Base-by-base conservation (phyloP, 1,140 invertebrate genomes). In the Homarus americanus region DNA sequence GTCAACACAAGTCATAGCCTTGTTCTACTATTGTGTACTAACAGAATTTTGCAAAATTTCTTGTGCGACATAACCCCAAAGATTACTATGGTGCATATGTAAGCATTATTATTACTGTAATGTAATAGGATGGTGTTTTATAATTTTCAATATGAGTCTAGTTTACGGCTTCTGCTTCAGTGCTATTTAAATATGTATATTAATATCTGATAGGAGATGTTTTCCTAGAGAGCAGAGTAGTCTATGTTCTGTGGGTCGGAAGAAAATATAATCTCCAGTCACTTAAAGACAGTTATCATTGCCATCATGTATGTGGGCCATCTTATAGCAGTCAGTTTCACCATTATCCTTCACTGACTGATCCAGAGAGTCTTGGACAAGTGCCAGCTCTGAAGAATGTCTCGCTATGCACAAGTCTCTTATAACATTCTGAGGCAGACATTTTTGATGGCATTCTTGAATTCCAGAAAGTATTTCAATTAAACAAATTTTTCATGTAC, bases 151-250 rank as follows among this genome's bases (percentile, higher is more conserved):
- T 90, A 90, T 90, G 58, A 90, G 63, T 90, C 66, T 90, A 90
- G 88, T 83, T 80, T 90, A 90, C 41, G 73, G 88, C 88, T 90
- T 90, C 80, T 90, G 88, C 88, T 90, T 90, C 88, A 82, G 80
- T 90, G 88, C 88, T 90, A 83, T 84, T 83, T 83, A 83, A 90
- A 84, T 83, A 90, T 90, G 82, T 90, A 90, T 82, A 83, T 73
- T 83, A 58, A 58, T 58, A 58, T 24, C 20, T 58, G 38, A 75
- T 75, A 73, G 38, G 78, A 84, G 80, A 66, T 84, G 82, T 78
- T 87, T 58, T 76, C 84, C 72, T 78, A 87, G 80, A 90, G 88
- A 90, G 80, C 88, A 83, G 88, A 90, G 88, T 83, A 83, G 88
- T 89, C 44, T 78, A 44, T 87, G 79, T 83, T 79, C 76, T 79